A percentile compares a stretch with the other conserved stretches of the same genome.
Conservation (phyloP, 2,797 vertebrate species). For the Sebastes ruberrimus region DNA sequence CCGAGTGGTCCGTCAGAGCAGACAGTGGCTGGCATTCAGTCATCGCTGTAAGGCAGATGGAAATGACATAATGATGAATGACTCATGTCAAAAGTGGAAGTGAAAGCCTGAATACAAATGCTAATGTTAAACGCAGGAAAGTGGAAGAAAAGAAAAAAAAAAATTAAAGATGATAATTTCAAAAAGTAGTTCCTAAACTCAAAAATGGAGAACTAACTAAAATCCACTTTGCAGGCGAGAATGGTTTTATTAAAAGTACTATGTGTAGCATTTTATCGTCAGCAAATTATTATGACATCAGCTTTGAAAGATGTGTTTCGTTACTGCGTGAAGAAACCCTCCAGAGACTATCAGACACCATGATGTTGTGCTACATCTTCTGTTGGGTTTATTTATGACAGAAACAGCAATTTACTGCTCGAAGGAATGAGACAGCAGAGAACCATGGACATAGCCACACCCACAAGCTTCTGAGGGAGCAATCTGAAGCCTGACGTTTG, state of each 20-base stretch:
- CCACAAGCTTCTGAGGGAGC: background rate
- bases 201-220: background rate
- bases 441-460: background rate
- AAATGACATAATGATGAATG: slow-evolving; percentile 21
- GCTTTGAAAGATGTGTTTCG: background rate
- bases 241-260: background rate
- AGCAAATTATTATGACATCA: background rate
- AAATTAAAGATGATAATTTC: background rate
- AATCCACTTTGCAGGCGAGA: background rate
- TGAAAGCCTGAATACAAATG: slow-evolving; percentile 7
- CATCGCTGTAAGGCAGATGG: background rate
- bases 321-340: background rate
- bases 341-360: background rate
- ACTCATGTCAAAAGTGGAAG: background rate
- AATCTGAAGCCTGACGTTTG: background rate
- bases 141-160: background rate
- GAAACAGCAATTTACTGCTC: background rate
- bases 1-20: slow-evolving; percentile 2
- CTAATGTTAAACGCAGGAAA: background rate
- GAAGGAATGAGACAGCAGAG: background rate
- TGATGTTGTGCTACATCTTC: background rate
- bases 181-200: background rate
- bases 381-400: background rate
- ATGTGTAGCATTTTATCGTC: background rate
- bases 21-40: slow-evolving; percentile 4